Percentiles rank a stretch among this genome's conserved stretches.
Conservation (phyloP, 2,113 vertebrate genomes). For the Pedionomus torquatus region DNA sequence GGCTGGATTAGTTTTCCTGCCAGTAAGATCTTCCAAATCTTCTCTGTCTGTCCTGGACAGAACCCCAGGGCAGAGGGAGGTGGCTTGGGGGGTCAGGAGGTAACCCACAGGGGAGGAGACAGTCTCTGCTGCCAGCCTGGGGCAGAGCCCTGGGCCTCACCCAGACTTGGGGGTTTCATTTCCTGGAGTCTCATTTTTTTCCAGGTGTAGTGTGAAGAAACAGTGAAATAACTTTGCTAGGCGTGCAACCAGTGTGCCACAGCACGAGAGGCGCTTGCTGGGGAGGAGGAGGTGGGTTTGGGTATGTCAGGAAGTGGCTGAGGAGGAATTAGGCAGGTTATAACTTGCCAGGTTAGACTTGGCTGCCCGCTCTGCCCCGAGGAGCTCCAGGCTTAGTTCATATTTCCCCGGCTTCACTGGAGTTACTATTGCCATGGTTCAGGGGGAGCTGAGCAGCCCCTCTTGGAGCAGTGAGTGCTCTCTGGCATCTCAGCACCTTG, state of each 20-base stretch:
- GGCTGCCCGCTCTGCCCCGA: accelerated
- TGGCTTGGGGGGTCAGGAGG: background rate
- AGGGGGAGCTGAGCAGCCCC: no score
- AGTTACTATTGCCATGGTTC: accelerated
- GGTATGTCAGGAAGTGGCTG: background rate
- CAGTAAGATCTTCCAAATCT: background rate
- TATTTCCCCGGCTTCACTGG: accelerated
- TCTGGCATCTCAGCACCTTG: background rate
- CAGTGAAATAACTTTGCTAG: background rate
- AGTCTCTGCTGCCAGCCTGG: background rate
- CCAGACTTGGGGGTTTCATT: background rate
- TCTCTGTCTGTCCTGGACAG: background rate
- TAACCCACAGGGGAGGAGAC: background rate
- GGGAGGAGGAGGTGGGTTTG: background rate
- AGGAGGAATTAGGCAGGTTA: background rate
- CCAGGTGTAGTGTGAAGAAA: background rate
- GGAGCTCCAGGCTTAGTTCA: background rate
- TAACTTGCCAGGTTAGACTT: background rate
- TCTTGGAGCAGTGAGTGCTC: accelerated
- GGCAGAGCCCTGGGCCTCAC: background rate
- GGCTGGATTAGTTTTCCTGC: background rate
- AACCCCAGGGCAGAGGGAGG: background rate
- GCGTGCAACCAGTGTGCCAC: background rate
- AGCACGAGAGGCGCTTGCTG: accelerated
- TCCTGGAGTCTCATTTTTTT: conserved; percentile 2